phyloP scores from a whole-genome alignment of 1,140 invertebrate genomes.

The Drosophila kurseongensis region DNA sequence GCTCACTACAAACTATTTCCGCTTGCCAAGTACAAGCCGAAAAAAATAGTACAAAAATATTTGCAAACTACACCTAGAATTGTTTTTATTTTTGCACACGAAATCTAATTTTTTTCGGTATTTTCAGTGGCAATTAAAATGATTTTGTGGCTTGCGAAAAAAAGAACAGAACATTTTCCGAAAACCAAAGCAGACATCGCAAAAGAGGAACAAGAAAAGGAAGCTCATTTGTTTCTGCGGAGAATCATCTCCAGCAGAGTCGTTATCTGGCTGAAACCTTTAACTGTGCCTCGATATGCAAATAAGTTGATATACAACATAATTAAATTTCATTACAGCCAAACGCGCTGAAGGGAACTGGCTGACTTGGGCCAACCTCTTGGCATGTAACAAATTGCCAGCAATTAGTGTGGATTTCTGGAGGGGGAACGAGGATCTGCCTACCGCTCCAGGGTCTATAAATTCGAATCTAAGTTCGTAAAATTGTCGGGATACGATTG shows the following conservation, averaged over 20 bases:
- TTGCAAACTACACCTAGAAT: conserved; percentile 46
- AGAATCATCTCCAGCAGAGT: conserved; percentile 25
- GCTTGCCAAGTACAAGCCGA: conserved; percentile 52
- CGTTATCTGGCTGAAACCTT: conserved; percentile 39
- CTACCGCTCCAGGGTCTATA: background rate
- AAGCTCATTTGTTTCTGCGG: conserved; percentile 24
- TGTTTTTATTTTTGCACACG: conserved; percentile 62
- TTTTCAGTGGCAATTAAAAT: conserved; percentile 61
- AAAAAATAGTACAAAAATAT: conserved; percentile 27
- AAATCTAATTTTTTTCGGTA: conserved; percentile 59
- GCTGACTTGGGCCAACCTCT: conserved; percentile 23
- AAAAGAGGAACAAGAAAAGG: conserved; percentile 46
- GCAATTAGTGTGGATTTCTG: conserved; percentile 61
- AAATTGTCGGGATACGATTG: background rate
- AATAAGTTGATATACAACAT: conserved; percentile 78
- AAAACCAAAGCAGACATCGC: conserved; percentile 20
- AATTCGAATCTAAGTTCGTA: background rate
- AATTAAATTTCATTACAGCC: conserved; percentile 78
- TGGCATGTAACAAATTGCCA: conserved; percentile 72
- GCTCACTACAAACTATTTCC: conserved; percentile 71
- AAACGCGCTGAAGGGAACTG: conserved; percentile 52
- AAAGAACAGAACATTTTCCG: conserved; percentile 33
- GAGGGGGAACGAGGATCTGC: conserved; percentile 5
- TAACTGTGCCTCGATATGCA: conserved; percentile 70
- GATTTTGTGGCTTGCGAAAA: conserved; percentile 49